These are phyloP conservation scores for Neotoxoptera formosana DNA, from an alignment of 1,140 invertebrate genomes.

Conservation along the genomic window DNA sequence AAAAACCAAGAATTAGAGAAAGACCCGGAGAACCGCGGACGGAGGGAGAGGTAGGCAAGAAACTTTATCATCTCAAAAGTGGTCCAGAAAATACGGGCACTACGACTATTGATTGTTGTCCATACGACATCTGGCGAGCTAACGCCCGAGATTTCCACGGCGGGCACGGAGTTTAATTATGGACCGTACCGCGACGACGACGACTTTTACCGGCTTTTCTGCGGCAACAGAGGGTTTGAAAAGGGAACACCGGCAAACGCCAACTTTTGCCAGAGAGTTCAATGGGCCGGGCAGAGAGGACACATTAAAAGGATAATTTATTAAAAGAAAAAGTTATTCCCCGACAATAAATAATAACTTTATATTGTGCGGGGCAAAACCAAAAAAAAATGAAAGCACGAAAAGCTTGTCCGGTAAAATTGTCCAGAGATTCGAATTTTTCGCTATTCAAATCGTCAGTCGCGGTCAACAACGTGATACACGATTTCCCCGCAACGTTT, in stretches of 20 bases:
- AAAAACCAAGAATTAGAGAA: neutral
- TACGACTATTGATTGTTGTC: slow-evolving; percentile 41
- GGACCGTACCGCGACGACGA: too few relatives aligned
- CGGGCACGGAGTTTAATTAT: slow-evolving; percentile 18
- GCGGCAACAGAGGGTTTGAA: neutral
- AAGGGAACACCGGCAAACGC: neutral
- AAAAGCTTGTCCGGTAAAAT: neutral
- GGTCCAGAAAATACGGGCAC: slow-evolving; percentile 24
- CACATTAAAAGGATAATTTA: neutral
- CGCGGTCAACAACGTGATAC: neutral
- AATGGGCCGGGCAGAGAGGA: neutral
- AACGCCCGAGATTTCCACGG: neutral
- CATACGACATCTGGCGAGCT: slow-evolving; percentile 39
- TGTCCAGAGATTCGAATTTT: neutral
- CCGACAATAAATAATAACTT: slow-evolving; percentile 9
- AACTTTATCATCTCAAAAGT: slow-evolving; percentile 30
- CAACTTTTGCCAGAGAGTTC: slow-evolving; percentile 11
- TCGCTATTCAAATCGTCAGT: neutral
- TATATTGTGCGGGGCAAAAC: neutral
- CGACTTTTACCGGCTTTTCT: slow-evolving; percentile 28
- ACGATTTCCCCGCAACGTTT: neutral
- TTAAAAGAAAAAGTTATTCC: slow-evolving; percentile 27
- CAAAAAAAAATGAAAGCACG: neutral
- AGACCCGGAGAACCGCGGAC: neutral
- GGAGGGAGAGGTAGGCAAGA: neutral